Base-by-base conservation (phyloP, 2,113 vertebrate genomes). In the Eurystomus gularis region DNA sequence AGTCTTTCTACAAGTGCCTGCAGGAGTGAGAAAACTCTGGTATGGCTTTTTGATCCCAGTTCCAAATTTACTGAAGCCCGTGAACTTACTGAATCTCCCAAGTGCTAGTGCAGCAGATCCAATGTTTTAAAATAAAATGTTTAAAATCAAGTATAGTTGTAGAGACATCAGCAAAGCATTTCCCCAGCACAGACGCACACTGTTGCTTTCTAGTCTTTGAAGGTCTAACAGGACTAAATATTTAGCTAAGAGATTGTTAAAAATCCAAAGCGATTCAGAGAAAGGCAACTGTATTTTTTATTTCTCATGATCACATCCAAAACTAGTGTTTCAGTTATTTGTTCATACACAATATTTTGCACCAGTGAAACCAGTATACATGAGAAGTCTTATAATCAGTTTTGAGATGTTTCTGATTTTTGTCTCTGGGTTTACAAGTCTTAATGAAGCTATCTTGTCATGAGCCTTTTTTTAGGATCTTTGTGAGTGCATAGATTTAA, bases 121-220 rank as follows among this genome's bases (percentile, higher is more conserved):
- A 35, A 2, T 70, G 39, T 88, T 91, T 95, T 88, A 71, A 93
- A 95, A 88, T 88, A 46, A 92, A 76, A 83, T 69, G 62, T 61
- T 91, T 70, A 69, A 94, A 92, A 88, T 88, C 39, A 82, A 94
- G n/a, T n/a, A n/a, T n/a, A n/a, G n/a, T n/a, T n/a, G n/a, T 40
- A 65, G 60, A 70, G 55, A 81, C 48, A 64, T 0, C 16, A 93
- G 80, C 28, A 83, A 83, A 83, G 37, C 37, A 33, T 83, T 91
- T 93, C 57, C 49, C 39, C 33, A 44, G 37, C 52, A 70, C 15
- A 60, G 35, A 68, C 37, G 13, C 8, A 18, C 17, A 65, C 40
- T 11, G 40, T 31, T 77, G 37, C 58, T 62, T 21, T 82, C 42
- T 55, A 54, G 49, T 80, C 71, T 83, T 90, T 84, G 49, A 88